A percentile compares a stretch with the other conserved stretches of the same genome.
Evolutionary conservation across 92 coral and sea anemone genomes (phyloP).

Genomic region (Parazoanthus swiftii): DNA sequence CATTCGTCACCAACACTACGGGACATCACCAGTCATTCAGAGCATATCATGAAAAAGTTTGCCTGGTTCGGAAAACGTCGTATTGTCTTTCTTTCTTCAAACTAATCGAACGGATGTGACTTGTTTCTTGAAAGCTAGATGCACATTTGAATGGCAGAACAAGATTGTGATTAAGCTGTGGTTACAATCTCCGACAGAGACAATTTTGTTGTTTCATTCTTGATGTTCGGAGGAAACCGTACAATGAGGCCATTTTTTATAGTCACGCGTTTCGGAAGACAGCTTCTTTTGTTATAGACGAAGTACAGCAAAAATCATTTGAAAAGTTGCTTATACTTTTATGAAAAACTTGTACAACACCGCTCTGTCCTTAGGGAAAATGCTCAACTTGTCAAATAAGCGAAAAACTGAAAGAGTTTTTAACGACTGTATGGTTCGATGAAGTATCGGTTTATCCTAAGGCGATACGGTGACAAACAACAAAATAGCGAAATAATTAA

Average conservation of each 20-base stretch:
- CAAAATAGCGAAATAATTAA: neutral
- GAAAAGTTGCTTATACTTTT: no score
- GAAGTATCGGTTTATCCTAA: neutral
- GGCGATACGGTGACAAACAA: neutral
- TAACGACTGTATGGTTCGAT: neutral
- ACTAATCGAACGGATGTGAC: neutral
- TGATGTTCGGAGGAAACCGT: no score
- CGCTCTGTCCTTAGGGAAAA: neutral
- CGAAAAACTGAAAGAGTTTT: neutral
- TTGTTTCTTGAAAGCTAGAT: neutral
- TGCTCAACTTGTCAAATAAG: neutral
- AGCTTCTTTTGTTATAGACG: neutral
- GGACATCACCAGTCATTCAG: neutral
- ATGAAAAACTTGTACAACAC: neutral
- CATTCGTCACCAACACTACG: no score
- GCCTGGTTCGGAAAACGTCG: neutral
- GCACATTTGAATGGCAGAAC: neutral
- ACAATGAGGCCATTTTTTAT: neutral
- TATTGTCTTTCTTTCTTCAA: neutral
- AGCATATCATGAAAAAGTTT: neutral
- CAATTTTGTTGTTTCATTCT: no score
- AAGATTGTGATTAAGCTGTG: neutral
- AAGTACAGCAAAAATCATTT: no score
- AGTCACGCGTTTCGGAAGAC: neutral
- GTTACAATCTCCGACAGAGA: conserved; percentile 3